Evolutionary conservation across 1,140 invertebrate genomes (phyloP), one percentile per base, ranked within the genome.

Genomic region (Venturia canescens): DNA sequence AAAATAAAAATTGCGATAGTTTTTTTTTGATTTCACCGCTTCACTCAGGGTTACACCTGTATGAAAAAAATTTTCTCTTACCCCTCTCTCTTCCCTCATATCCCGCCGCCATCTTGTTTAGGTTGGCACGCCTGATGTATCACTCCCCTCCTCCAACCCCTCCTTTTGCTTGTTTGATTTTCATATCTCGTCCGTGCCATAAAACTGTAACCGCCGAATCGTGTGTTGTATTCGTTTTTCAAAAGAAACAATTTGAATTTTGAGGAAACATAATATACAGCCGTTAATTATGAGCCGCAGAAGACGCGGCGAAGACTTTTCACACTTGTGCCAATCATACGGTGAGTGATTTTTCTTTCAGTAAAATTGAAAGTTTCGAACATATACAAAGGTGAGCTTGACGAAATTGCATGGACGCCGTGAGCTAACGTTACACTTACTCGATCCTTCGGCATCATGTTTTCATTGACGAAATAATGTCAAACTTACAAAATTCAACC

Each of bases 121-220:
- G 38, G 53, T 57, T 57, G 53, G 53, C 53, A 57, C 6, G 21
- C 53, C 53, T 57, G 53, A 57, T 11, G 18, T 57, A n/a, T n/a
- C n/a, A n/a, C n/a, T n/a, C n/a, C n/a, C n/a, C n/a, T 57, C 6
- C 53, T 57, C 4, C n/a, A 2, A 3, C 53, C 21, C 53, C 53
- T 21, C 16, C 16, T 57, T 11, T 53, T n/a, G 11, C 2, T 53
- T 53, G 50, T 53, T 53, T 53, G 13, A 4, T 21, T 57, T 21
- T 21, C 2, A 5, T 21, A 57, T 57, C 21, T 57, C 53, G 53
- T 57, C 21, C 21, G 15, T 1, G 21, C 18, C 18, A 57, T n/a
- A 57, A 57, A 57, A 57, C 9, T 23, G 53, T 57, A 57, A 57
- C 53, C 53, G 53, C 53, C 53, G 53, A 57, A n/a, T 23, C 53